Percentiles rank a stretch among this genome's conserved stretches.
phyloP scores from a whole-genome alignment of 1,140 invertebrate genomes.

The Psix sp. region DNA sequence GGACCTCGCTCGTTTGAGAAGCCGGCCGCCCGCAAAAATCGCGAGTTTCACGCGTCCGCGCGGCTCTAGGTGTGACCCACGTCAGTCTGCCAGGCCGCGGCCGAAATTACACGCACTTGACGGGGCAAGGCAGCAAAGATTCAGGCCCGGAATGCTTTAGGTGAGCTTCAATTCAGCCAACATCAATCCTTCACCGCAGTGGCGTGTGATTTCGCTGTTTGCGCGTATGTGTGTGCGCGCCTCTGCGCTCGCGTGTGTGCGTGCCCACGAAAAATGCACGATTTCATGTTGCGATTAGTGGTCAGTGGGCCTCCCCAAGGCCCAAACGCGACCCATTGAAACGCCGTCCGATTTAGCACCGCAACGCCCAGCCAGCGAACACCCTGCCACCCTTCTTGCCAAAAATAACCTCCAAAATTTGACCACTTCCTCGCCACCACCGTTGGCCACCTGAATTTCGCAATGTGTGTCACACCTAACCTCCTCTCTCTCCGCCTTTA shows the following conservation, averaged over 20 bases:
- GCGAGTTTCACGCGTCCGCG: slow-evolving; percentile 68
- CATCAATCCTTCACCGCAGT: slow-evolving; percentile 58
- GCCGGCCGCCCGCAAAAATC: slow-evolving; percentile 74
- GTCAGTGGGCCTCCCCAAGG: neutral
- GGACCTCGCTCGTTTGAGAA: slow-evolving; percentile 73
- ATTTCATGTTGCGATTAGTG: slow-evolving; percentile 12
- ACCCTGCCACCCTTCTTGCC: neutral
- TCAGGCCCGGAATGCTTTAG: slow-evolving; percentile 72
- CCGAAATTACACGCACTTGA: slow-evolving; percentile 54
- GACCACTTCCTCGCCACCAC: neutral
- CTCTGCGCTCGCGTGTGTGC: slow-evolving; percentile 55
- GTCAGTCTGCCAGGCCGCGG: slow-evolving; percentile 54
- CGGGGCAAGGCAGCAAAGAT: slow-evolving; percentile 63
- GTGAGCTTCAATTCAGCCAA: slow-evolving; percentile 65
- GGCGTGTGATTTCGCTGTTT: slow-evolving; percentile 67
- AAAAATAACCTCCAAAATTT: slow-evolving; percentile 1
- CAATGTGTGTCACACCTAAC: neutral
- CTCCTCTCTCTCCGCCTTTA: neutral
- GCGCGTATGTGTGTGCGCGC: slow-evolving; percentile 62
- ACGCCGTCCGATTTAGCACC: neutral
- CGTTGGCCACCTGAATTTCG: neutral
- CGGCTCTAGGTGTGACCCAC: slow-evolving; percentile 62
- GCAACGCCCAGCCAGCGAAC: slow-evolving; percentile 10
- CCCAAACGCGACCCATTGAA: slow-evolving; percentile 1
- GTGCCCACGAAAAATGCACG: slow-evolving; percentile 22